phyloP scores from a whole-genome alignment of 2,888 invertebrate species.

The Platynereis dumerilii region DNA sequence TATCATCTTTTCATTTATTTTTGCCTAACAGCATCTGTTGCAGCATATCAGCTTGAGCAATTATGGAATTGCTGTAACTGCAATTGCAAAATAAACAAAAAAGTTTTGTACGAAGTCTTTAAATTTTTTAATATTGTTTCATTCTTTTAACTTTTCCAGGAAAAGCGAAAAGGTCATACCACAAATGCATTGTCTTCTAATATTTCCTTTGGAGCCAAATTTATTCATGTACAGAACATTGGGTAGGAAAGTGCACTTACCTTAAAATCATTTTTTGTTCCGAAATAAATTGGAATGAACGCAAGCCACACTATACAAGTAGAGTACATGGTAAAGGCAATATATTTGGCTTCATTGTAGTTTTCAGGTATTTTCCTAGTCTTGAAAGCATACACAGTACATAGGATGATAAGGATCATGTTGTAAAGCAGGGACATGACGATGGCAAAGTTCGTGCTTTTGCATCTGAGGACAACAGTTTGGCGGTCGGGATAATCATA shows the following conservation, averaged over 20 bases:
- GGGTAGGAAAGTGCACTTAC: slow-evolving; percentile 63
- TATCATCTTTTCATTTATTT: too few relatives aligned
- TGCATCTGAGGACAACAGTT: slow-evolving; percentile 71
- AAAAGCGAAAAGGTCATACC: too few relatives aligned
- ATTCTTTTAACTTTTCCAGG: too few relatives aligned
- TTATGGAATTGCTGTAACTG: too few relatives aligned
- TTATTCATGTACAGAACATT: not conserved
- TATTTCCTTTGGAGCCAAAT: too few relatives aligned
- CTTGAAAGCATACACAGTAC: slow-evolving; percentile 74
- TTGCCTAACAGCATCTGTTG: too few relatives aligned
- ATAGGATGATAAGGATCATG: slow-evolving; percentile 71
- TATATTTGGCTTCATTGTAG: slow-evolving; percentile 75
- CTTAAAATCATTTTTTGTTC: slow-evolving; percentile 72
- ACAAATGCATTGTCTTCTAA: too few relatives aligned
- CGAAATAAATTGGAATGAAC: slow-evolving; percentile 63
- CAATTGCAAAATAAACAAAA: too few relatives aligned
- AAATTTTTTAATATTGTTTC: too few relatives aligned
- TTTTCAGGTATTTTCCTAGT: slow-evolving; percentile 75
- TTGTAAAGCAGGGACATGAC: slow-evolving; percentile 73
- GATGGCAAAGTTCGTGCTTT: slow-evolving; percentile 72
- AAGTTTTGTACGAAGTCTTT: too few relatives aligned
- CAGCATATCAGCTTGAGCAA: too few relatives aligned
- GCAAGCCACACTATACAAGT: slow-evolving; percentile 75
- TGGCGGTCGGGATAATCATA: slow-evolving; percentile 67
- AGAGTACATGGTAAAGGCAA: slow-evolving; percentile 76